These are phyloP conservation scores for Siniperca obscura DNA, from an alignment of 2,797 vertebrate genomes.

Conservation along the genomic window DNA sequence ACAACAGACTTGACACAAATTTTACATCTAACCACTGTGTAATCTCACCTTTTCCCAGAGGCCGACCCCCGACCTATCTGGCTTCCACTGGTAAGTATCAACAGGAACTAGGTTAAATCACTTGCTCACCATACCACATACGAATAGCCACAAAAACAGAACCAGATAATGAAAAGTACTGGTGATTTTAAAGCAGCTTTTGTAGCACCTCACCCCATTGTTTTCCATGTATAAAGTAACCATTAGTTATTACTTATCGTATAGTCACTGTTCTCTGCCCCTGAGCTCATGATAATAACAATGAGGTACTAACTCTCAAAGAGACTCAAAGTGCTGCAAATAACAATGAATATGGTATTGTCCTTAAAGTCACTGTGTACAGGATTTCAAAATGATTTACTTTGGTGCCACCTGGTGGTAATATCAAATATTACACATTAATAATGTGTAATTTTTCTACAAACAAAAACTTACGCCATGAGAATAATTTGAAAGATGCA, in stretches of 20 bases:
- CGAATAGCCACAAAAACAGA: conserved; percentile 30
- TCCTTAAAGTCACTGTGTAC: background rate
- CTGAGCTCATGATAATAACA: background rate
- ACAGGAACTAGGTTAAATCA: conserved; percentile 11
- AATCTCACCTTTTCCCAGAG: conserved; percentile 78
- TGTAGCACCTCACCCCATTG: background rate
- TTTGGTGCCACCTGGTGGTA: conserved; percentile 1
- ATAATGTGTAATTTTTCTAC: background rate
- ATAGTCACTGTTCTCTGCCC: background rate
- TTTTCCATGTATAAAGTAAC: conserved; percentile 1
- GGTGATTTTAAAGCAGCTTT: background rate
- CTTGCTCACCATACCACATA: background rate
- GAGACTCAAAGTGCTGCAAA: background rate
- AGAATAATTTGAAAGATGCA: background rate
- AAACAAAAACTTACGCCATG: background rate
- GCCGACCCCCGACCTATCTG: conserved; percentile 85
- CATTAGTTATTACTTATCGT: background rate
- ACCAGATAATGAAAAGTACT: conserved; percentile 12
- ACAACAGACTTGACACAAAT: background rate
- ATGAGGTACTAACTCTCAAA: background rate
- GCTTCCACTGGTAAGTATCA: conserved; percentile 86
- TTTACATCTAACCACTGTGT: conserved; percentile 43
- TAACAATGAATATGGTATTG: background rate
- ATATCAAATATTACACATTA: background rate
- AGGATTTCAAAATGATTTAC: background rate